Conservation (phyloP, 2,113 vertebrate species). For the Chlorodrepanis virens region DNA sequence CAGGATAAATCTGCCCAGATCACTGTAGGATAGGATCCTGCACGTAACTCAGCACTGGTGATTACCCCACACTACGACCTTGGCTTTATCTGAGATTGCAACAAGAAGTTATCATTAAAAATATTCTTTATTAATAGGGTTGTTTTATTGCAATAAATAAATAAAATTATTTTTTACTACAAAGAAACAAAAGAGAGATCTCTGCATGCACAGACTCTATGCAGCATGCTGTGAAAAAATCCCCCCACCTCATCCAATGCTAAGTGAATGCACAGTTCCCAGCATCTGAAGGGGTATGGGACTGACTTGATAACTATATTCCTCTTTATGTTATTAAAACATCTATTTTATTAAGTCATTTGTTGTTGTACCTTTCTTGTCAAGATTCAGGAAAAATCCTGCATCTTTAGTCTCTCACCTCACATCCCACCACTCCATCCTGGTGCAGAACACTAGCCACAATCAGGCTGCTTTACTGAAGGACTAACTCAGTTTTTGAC, state of each 20-base stretch:
- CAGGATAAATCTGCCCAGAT: neutral
- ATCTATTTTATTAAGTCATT: neutral
- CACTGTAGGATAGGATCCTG: neutral
- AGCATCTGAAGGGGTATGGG: neutral
- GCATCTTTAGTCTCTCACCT: neutral
- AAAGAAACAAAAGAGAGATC: neutral
- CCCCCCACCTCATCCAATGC: neutral
- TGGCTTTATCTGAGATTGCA: neutral
- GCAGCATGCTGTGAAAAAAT: neutral
- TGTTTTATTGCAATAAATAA: neutral
- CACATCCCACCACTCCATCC: neutral
- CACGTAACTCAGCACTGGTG: neutral
- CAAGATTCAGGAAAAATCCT: neutral
- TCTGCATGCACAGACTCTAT: neutral
- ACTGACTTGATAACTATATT: neutral
- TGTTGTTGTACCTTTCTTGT: neutral
- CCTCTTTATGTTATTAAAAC: neutral
- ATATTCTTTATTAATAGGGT: neutral
- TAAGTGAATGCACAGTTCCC: neutral
- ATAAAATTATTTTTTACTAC: no score
- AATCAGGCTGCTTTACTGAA: neutral
- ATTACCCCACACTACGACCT: neutral
- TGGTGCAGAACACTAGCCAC: neutral
- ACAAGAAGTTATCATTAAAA: neutral
- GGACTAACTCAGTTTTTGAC: neutral